phyloP scores from a whole-genome alignment of 2,888 invertebrate species.

The Copidosoma aretas region DNA sequence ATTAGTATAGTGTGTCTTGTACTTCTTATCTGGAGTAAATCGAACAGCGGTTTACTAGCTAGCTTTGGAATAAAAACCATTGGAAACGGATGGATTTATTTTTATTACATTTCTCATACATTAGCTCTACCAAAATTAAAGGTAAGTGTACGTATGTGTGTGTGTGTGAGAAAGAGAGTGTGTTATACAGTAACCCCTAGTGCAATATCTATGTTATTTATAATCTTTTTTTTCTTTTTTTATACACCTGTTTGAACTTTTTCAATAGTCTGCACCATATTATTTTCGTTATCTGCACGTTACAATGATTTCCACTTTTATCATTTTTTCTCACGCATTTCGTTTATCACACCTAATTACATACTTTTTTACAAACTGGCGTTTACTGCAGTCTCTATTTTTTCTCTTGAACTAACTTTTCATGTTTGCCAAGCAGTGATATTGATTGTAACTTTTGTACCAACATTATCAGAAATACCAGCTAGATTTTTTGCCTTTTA shows the following conservation, averaged over 20 bases:
- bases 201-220: conserved; percentile 24
- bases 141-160: too few species aligned
- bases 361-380: background rate
- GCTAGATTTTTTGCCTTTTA: conserved; percentile 9
- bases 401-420: conserved; percentile 5
- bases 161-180: too few species aligned
- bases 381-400: too few species aligned
- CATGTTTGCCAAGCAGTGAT: conserved; percentile 19
- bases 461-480: conserved; percentile 38
- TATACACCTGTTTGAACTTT: conserved; percentile 30
- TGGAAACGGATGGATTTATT: conserved; percentile 34
- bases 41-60: conserved; percentile 41
- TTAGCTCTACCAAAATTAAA: too few species aligned
- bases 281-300: background rate
- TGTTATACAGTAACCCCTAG: conserved; percentile 11
- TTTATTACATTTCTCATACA: background rate
- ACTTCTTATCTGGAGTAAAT: conserved; percentile 37
- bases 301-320: background rate
- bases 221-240: background rate
- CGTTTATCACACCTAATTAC: background rate
- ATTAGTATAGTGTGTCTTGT: background rate
- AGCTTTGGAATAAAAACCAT: conserved; percentile 38
- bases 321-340: background rate
- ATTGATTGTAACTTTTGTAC: conserved; percentile 25
- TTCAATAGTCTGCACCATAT: background rate